Evolutionary conservation across 2,888 invertebrate genomes (phyloP).

Genomic region (Cheilosia scutellata): DNA sequence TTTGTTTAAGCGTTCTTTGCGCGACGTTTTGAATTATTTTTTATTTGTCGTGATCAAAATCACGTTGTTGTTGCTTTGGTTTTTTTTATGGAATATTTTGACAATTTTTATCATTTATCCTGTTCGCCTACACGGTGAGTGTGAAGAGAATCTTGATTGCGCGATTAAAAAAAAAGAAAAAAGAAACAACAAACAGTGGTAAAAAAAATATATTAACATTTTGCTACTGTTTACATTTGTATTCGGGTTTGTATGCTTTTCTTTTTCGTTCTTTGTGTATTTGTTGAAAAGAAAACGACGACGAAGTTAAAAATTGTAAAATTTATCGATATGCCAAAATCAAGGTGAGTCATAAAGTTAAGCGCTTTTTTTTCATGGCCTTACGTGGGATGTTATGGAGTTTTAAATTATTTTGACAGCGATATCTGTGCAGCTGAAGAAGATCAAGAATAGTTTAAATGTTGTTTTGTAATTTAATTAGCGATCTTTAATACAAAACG

Average conservation of each 20-base stretch:
- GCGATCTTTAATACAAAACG: too few relatives aligned
- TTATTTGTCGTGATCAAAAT: slow-evolving; percentile 58
- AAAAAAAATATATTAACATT: slow-evolving; percentile 20
- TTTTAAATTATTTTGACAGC: neutral
- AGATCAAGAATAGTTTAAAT: neutral
- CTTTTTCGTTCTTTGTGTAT: neutral
- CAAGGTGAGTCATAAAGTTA: slow-evolving; percentile 43
- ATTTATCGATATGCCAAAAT: slow-evolving; percentile 36
- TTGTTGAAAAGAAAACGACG: slow-evolving; percentile 5
- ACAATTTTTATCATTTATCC: slow-evolving; percentile 54
- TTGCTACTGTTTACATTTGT: slow-evolving; percentile 59
- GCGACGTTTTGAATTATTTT: slow-evolving; percentile 26
- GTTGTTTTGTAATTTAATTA: neutral
- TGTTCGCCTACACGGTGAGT: slow-evolving; percentile 56
- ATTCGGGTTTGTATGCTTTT: slow-evolving; percentile 12
- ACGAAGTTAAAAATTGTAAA: slow-evolving; percentile 17
- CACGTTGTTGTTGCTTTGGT: slow-evolving; percentile 44
- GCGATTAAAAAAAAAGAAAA: slow-evolving; percentile 6
- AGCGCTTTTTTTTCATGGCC: slow-evolving; percentile 14
- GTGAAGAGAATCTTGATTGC: slow-evolving; percentile 48
- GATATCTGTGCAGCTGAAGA: neutral
- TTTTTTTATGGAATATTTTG: slow-evolving; percentile 41
- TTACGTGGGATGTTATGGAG: slow-evolving; percentile 13
- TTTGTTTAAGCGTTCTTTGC: slow-evolving; percentile 29
- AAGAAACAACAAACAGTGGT: slow-evolving; percentile 6